phyloP scores from a whole-genome alignment of 2,113 vertebrate genomes.

The Ifrita kowaldi region DNA sequence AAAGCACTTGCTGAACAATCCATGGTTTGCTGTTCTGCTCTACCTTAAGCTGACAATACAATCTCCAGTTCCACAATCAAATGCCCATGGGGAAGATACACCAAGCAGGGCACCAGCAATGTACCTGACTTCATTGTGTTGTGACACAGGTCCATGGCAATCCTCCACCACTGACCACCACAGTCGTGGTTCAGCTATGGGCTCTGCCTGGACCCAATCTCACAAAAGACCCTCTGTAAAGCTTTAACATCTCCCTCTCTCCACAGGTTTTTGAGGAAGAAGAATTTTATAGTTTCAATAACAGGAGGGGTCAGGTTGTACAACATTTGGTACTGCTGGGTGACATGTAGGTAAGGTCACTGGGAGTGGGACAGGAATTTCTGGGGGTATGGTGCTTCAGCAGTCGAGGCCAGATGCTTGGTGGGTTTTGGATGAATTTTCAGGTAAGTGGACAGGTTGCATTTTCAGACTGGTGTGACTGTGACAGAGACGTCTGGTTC shows the following conservation, averaged over 20 bases:
- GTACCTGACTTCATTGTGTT: too few relatives aligned
- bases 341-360: neutral
- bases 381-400: neutral
- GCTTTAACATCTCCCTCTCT: neutral
- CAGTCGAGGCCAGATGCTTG: neutral
- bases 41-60: neutral
- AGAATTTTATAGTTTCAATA: neutral
- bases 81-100: neutral
- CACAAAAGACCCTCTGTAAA: neutral
- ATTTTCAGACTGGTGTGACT: neutral
- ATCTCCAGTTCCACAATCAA: neutral
- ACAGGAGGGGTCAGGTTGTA: neutral
- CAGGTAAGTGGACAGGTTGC: neutral
- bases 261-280: neutral
- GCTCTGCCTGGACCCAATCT: neutral
- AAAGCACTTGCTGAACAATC: neutral
- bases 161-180: neutral
- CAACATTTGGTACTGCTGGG: neutral
- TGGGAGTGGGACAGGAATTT: neutral
- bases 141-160: neutral
- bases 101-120: fast-evolving
- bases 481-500: neutral
- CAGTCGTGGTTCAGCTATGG: neutral
- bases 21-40: neutral
- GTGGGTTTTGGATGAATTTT: neutral